Conservation (phyloP, 2,113 vertebrate species). For the Bos indicus region DNA sequence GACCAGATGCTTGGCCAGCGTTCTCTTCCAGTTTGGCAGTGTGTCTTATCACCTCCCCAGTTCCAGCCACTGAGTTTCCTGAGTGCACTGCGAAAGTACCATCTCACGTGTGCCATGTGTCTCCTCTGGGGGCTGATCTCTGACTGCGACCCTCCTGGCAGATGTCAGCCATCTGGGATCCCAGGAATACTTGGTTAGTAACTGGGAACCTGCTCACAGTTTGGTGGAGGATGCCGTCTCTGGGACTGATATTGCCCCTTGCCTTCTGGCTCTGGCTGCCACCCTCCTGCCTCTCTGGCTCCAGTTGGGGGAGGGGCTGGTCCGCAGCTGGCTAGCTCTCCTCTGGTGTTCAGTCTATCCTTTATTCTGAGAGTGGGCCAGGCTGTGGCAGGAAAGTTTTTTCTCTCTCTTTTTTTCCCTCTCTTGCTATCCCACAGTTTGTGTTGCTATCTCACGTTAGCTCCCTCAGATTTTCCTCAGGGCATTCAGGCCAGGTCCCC, state of each 20-base stretch:
- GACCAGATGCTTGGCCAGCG: accelerated
- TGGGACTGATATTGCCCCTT: accelerated
- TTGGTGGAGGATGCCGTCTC: background rate
- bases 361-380: background rate
- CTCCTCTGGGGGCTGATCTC: background rate
- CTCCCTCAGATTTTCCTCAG: background rate
- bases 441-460: background rate
- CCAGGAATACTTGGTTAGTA: background rate
- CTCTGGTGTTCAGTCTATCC: accelerated
- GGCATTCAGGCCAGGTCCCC: accelerated
- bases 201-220: background rate
- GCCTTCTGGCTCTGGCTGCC: accelerated
- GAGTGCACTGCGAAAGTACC: accelerated
- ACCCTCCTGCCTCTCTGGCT: background rate
- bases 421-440: background rate
- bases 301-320: background rate
- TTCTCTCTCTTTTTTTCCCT: background rate
- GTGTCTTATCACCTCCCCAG: accelerated
- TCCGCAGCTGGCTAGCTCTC: accelerated
- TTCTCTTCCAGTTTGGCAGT: background rate
- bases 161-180: background rate
- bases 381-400: background rate
- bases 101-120: background rate
- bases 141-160: background rate
- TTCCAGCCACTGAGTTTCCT: background rate